A percentile compares a stretch with the other conserved stretches of the same genome.
Conservation (phyloP, 2,797 vertebrate genomes). For the Pogonophryne albipinna region DNA sequence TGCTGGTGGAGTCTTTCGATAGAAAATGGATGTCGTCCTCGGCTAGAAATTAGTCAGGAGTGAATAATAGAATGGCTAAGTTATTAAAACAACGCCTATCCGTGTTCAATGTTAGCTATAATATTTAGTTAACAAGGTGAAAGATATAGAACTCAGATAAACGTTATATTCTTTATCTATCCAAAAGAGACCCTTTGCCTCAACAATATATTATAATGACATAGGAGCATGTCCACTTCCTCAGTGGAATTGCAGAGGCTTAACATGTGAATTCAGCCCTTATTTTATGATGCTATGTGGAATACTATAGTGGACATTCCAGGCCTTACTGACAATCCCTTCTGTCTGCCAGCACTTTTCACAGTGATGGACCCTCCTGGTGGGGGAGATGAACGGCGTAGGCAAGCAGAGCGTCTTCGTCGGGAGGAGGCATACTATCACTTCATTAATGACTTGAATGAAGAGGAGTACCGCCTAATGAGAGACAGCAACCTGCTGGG, state of each 20-base stretch:
- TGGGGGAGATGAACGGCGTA: conserved; percentile 89
- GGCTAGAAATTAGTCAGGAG: conserved; percentile 18
- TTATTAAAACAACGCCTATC: conserved; percentile 6
- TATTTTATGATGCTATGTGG: neutral
- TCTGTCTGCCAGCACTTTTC: conserved; percentile 77
- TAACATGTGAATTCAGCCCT: neutral
- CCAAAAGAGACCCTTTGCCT: neutral
- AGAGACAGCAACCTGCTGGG: conserved; percentile 95
- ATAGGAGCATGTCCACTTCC: neutral
- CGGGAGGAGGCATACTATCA: conserved; percentile 98
- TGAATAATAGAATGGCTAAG: conserved; percentile 3
- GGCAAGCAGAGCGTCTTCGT: conserved; percentile 94
- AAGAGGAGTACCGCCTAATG: conserved; percentile 97
- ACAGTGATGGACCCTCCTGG: conserved; percentile 89
- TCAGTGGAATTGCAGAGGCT: neutral
- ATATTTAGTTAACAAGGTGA: neutral
- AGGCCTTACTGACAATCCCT: conserved; percentile 35
- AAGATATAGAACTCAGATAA: neutral
- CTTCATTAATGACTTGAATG: conserved; percentile 94
- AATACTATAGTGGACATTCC: conserved; percentile 1
- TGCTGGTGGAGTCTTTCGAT: conserved; percentile 42
- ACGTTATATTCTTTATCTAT: conserved; percentile 7
- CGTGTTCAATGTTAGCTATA: neutral
- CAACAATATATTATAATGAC: conserved; percentile 10
- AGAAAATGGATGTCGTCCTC: conserved; percentile 73